Base-by-base conservation (phyloP, 1,140 invertebrate species). In the Parasteatoda tepidariorum region DNA sequence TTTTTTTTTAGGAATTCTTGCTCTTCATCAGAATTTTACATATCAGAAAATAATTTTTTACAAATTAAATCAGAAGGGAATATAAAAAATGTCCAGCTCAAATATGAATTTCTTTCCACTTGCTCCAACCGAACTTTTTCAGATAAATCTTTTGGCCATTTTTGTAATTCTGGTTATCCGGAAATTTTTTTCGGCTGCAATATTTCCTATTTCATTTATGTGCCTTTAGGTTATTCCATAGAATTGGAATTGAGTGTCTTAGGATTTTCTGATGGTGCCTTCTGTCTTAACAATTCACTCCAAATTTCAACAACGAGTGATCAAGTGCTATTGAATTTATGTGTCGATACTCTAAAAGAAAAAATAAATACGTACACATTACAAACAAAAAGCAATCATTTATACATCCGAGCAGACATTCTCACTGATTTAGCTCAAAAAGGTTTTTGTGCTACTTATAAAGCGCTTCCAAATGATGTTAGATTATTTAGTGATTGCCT, bases 401-500 rank as follows among this genome's bases (percentile, higher is more conserved):
- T 71, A 0, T 22, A 28, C 15, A 59, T 82, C 15, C 55, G 78
- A 5, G 22, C 41, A 24, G 22, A 9, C 2, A 9, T 64, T 18
- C 15, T 11, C 7, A 22, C 7, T 6, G 78, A 82, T 18, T 33
- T 61, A n/a, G 33, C 48, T 15, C 54, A 18, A 5, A 57, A 48
- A 41, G 78, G 78, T 6, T 82, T 82, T 28, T 82, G 78, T 24
- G 78, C 66, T 15, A 13, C 54, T 11, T 82, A 70, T 31, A 57
- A 18, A 30, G 78, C 66, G 0, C 0, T 70, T 28, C 30, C 41
- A 15, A 31, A 33, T 24, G 62, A 78, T 55, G n/a, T 62, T 26
- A 1, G 18, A 2, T 2, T 5, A 38, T 13, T 28, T 30, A 1
- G 3, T 26, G 62, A 67, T 9, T 93, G 93, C 88, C 91, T 91